Base-by-base conservation (phyloP, 2,113 vertebrate genomes). In the Alexandromys fortis region DNA sequence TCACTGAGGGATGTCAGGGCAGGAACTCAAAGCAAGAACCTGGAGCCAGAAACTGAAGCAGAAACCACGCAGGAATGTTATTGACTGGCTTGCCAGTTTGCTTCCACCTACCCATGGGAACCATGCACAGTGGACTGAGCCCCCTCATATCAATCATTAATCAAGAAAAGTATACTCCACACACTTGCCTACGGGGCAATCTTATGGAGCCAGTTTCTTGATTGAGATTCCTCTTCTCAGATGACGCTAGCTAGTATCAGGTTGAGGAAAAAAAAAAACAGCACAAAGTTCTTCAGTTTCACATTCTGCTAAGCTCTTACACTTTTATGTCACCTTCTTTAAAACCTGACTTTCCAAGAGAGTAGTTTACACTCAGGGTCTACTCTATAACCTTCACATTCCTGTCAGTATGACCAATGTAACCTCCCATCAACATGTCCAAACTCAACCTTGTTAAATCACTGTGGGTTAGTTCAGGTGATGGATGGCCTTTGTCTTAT, bases 291-390 rank as follows among this genome's bases (percentile, higher is more conserved):
- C 58, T 61, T 86, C n/a, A 38, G 19, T 17, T 30, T 96, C 63
- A 55, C 13, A 77, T 81, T 78, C 52, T 22, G 77, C 70, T 30
- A 94, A 91, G 30, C 35, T 73, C 17, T 77, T 42, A 19, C 63
- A 55, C 86, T 78, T 92, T 93, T 92, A 79, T 86, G 61, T 19
- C 24, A 75, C 42, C 24, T 22, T 81, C 45, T 79, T 75, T 86
- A 89, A 92, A 92, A 49, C 21, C n/a, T 65, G 13, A 65, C 58
- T 96, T 91, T 70, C 61, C 92, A 52, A 94, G 49, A 90, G 28
- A 70, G 61, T 2, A 7, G 8, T 14, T 17, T 79, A 28, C n/a
- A 55, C 33, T 35, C 33, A 21, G 19, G 30, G 45, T 70, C 76
- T 94, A 33, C 5, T 21, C 10, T 35, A 58, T 11, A 82, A 35